Percentiles rank a stretch among this genome's conserved stretches.
phyloP scores from a whole-genome alignment of 2,113 vertebrate genomes.

The Heterotis niloticus region DNA sequence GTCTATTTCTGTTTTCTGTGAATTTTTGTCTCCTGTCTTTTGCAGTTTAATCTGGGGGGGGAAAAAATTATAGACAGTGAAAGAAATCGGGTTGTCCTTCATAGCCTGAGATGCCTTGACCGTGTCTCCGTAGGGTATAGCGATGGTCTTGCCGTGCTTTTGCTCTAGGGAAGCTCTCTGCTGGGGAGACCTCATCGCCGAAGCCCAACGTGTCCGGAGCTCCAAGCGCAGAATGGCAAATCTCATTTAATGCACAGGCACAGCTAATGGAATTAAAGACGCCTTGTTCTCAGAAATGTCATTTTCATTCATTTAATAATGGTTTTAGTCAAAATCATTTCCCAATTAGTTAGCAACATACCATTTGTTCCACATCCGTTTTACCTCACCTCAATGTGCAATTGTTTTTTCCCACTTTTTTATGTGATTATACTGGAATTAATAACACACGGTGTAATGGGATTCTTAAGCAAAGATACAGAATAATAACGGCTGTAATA shows the following conservation, averaged over 20 bases:
- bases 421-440: slow-evolving; percentile 62
- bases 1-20: no score
- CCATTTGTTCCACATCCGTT: slow-evolving; percentile 47
- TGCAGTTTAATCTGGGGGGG: slow-evolving; percentile 40
- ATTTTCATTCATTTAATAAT: slow-evolving; percentile 54
- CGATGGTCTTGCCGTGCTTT: no score
- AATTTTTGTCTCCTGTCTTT: slow-evolving; percentile 33
- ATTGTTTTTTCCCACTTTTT: slow-evolving; percentile 47
- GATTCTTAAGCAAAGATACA: slow-evolving; percentile 55
- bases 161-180: neutral
- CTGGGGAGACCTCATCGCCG: neutral
- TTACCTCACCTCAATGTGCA: slow-evolving; percentile 47
- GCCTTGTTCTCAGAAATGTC: slow-evolving; percentile 49
- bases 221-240: slow-evolving; percentile 25
- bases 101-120: neutral
- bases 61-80: slow-evolving; percentile 24
- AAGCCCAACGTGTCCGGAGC: neutral
- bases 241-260: slow-evolving; percentile 38
- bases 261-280: slow-evolving; percentile 52
- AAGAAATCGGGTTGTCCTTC: neutral
- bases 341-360: slow-evolving; percentile 51
- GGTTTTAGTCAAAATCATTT: slow-evolving; percentile 62
- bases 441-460: slow-evolving; percentile 61
- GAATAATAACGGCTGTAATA: slow-evolving; percentile 53
- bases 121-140: neutral